phyloP scores from a whole-genome alignment of 2,888 invertebrate genomes.

The Cheilosia vulpina region DNA sequence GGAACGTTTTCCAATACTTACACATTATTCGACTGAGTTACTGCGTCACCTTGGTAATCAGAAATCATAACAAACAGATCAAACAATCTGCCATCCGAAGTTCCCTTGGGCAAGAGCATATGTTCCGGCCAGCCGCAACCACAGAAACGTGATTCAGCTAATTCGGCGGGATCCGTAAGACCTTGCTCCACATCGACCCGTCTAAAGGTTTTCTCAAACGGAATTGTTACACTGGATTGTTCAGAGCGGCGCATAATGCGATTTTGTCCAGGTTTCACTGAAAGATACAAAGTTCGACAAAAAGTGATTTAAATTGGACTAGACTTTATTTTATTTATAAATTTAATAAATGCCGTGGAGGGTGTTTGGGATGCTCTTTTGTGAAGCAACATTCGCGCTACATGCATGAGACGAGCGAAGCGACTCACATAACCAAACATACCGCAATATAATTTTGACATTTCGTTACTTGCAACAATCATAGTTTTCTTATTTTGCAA shows the following conservation, averaged over 20 bases:
- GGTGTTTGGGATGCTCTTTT: no score
- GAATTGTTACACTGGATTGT: slow-evolving; percentile 92
- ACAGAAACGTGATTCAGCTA: slow-evolving; percentile 90
- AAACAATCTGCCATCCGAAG: slow-evolving; percentile 86
- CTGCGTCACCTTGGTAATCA: slow-evolving; percentile 87
- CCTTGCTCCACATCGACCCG: slow-evolving; percentile 86
- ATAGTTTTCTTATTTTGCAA: no score
- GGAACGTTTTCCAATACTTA: slow-evolving; percentile 25
- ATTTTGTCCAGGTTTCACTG: slow-evolving; percentile 89
- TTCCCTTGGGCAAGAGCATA: slow-evolving; percentile 90
- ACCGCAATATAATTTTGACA: no score
- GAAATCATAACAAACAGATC: slow-evolving; percentile 92
- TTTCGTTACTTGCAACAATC: no score
- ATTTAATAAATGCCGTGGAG: no score
- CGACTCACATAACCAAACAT: no score
- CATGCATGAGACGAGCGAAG: no score
- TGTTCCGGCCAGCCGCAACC: slow-evolving; percentile 96
- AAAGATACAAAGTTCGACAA: slow-evolving; percentile 7
- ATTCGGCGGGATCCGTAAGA: slow-evolving; percentile 81
- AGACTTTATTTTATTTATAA: no score
- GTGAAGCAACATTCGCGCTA: no score
- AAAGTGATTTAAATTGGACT: not conserved
- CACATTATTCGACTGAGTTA: slow-evolving; percentile 78
- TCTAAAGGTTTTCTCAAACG: slow-evolving; percentile 92
- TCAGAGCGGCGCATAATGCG: slow-evolving; percentile 87